Base-by-base conservation (phyloP, 2,888 invertebrate species). In the Zaprionus lineosus region DNA sequence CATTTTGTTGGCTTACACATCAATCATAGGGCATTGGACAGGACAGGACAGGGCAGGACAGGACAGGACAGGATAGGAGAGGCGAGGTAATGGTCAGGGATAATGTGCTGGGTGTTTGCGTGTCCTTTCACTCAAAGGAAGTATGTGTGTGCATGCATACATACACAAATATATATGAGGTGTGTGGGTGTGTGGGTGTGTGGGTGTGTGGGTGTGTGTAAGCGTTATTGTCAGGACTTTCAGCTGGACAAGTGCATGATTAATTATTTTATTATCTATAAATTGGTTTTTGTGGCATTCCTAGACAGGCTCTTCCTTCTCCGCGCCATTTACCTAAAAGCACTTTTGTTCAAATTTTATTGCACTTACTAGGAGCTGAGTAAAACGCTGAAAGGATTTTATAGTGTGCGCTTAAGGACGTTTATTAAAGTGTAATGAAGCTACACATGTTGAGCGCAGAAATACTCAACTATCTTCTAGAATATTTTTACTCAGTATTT, bases 241-340 rank as follows among this genome's bases (percentile, higher is more conserved):
- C 73, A 28, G 59, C 68, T 64, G 57, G 85, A 84, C 85, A 81
- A 81, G 81, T 84, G 81, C 83, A 84, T 84, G 81, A 81, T 84
- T 81, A 81, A 81, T 81, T 81, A 81, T 84, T 82, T 78, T 78
- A 81, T 81, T 84, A 81, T 81, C 85, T 81, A 64, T 79, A 82
- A 83, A 81, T 81, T 81, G 81, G 79, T 66, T 78, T 74, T 69
- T 58, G 55, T 77, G 28, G 9, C 41, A 63, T 46, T 36, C 24
- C 21, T 33, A 56, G 39, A 61, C 9, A 37, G 31, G 15, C 34
- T 43, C 39, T 12, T 5, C 12, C 9, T n/a, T 14, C 55, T 12
- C 24, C 6, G 8, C 5, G 12, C 19, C 2, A 24, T 15, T 40
- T 41, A 9, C 46, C 9, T 34, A 15, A 2, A 1, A 24, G 15